Evolutionary conservation across 2,797 vertebrate species (phyloP).

Genomic region (Bufotes viridis): DNA sequence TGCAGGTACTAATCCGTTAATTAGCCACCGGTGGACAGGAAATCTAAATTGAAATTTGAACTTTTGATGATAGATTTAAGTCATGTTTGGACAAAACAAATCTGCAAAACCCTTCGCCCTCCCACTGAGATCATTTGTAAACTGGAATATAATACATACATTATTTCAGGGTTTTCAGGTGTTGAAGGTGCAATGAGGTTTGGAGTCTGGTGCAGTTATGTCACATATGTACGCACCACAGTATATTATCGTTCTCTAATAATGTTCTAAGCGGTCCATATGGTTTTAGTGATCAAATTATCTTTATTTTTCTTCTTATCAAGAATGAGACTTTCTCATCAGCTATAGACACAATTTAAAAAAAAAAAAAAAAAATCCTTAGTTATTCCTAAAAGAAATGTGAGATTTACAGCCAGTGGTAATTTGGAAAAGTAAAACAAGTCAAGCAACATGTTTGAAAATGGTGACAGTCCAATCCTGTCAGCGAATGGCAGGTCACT

Average conservation of each 20-base stretch:
- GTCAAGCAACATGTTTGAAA: neutral
- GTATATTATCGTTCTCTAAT: neutral
- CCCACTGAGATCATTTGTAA: constrained; percentile 30
- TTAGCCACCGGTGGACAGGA: constrained; percentile 52
- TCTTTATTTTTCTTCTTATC: neutral
- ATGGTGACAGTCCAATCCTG: neutral
- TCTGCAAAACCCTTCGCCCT: constrained; percentile 21
- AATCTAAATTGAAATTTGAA: constrained; percentile 53
- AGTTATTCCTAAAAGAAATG: neutral
- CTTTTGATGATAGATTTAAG: constrained; percentile 53
- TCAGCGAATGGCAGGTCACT: neutral
- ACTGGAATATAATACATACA: no score
- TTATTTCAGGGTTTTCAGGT: neutral
- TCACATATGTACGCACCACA: neutral
- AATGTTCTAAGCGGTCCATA: neutral
- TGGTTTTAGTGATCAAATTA: no score
- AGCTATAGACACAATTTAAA: neutral
- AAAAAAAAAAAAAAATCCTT: no score
- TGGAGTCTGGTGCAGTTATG: neutral
- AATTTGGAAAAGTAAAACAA: neutral
- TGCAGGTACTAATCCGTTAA: constrained; percentile 55
- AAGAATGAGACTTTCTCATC: neutral
- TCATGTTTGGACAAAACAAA: constrained; percentile 50
- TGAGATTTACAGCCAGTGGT: neutral
- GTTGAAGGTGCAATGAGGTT: neutral